These are phyloP conservation scores for Parazoanthus swiftii DNA, from an alignment of 92 coral and sea anemone species.

Conservation along the genomic window DNA sequence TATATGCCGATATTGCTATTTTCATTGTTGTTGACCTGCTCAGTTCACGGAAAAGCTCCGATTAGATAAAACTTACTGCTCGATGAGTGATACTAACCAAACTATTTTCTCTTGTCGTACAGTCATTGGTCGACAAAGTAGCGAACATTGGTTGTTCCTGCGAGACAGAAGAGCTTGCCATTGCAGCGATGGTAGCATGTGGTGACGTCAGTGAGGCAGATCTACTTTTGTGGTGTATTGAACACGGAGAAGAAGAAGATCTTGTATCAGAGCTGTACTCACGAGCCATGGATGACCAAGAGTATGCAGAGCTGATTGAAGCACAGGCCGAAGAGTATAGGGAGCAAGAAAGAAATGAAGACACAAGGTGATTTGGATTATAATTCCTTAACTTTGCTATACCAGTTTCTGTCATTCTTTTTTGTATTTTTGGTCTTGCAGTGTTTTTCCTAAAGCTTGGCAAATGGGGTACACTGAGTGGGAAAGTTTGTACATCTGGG, in stretches of 20 bases:
- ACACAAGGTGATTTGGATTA: not conserved
- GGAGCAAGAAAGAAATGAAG: conserved; percentile 9
- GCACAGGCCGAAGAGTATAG: conserved; percentile 2
- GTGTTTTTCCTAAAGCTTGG: too few species aligned
- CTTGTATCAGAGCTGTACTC: conserved; percentile 49
- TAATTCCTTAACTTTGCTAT: too few species aligned
- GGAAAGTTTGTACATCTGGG: too few species aligned
- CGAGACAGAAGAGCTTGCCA: conserved; percentile 61
- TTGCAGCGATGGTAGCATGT: conserved; percentile 76
- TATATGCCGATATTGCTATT: too few species aligned
- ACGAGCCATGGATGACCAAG: conserved; percentile 62
- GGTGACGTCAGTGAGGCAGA: conserved; percentile 59
- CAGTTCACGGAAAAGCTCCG: not conserved
- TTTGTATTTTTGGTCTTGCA: not conserved
- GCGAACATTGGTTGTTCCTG: conserved; percentile 52
- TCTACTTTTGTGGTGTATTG: conserved; percentile 64
- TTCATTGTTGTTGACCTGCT: not conserved
- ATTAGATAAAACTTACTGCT: too few species aligned
- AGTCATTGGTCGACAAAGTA: conserved; percentile 48
- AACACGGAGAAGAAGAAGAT: conserved; percentile 45
- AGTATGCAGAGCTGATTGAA: conserved; percentile 42
- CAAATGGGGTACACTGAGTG: too few species aligned
- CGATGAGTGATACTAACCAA: not conserved
- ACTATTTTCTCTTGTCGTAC: not conserved
- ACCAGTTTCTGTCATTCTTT: not conserved